phyloP scores from a whole-genome alignment of 2,888 invertebrate genomes.

The Nomada ferruginata region DNA sequence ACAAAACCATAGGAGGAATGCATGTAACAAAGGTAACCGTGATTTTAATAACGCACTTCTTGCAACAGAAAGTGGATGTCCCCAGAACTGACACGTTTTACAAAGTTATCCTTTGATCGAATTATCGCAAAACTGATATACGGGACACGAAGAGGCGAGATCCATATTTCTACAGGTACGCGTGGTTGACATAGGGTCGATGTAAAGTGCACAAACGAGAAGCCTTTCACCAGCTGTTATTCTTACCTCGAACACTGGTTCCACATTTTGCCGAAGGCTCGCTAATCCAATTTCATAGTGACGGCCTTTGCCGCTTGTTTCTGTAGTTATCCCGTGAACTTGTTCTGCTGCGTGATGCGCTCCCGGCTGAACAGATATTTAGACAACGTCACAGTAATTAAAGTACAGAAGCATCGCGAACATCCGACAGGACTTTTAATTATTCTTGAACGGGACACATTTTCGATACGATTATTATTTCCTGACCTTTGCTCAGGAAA shows the following conservation, averaged over 20 bases:
- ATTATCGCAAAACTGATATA: constrained; percentile 63
- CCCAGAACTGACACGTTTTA: constrained; percentile 45
- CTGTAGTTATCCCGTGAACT: constrained; percentile 35
- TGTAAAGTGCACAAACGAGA: constrained; percentile 60
- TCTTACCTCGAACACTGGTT: constrained; percentile 64
- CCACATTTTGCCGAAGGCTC: constrained; percentile 67
- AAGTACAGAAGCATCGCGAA: constrained; percentile 10
- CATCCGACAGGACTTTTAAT: background rate
- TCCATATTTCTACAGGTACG: constrained; percentile 49
- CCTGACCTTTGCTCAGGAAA: too few species aligned
- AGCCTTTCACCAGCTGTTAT: constrained; percentile 65
- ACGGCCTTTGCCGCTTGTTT: constrained; percentile 39
- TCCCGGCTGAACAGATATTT: constrained; percentile 54
- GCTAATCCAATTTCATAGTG: constrained; percentile 70
- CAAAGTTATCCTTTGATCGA: constrained; percentile 64
- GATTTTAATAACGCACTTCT: constrained; percentile 32
- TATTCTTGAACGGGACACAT: background rate
- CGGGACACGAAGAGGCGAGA: constrained; percentile 41
- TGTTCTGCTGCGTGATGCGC: constrained; percentile 30
- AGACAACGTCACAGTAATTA: constrained; percentile 48
- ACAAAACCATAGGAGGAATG: background rate
- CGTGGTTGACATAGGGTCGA: constrained; percentile 32
- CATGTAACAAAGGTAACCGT: constrained; percentile 27
- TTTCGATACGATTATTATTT: background rate
- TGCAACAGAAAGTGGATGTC: constrained; percentile 39